Evolutionary conservation across 2,113 vertebrate genomes (phyloP).

Genomic region (Passer domesticus): DNA sequence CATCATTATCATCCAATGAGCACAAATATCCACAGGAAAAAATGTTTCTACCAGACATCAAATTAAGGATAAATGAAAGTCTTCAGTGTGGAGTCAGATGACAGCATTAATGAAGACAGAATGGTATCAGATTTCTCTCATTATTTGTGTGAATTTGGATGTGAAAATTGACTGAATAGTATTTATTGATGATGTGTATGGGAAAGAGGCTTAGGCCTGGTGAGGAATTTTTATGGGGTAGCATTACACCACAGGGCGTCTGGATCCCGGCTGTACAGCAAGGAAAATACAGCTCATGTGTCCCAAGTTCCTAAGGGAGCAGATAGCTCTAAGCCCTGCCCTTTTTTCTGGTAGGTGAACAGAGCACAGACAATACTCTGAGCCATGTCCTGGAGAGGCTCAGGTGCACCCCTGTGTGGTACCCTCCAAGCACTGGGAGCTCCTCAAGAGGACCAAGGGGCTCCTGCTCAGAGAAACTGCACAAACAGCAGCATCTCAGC

Average conservation of each 20-base stretch:
- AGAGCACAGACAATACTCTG: neutral
- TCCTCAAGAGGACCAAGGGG: neutral
- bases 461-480: fast-evolving
- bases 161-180: neutral
- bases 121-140: neutral
- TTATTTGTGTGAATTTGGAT: neutral
- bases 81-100: neutral
- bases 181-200: neutral
- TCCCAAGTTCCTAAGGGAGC: neutral
- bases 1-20: constrained; percentile 25
- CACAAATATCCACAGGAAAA: neutral
- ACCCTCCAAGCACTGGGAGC: neutral
- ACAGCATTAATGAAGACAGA: neutral
- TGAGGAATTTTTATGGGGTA: neutral
- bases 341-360: neutral
- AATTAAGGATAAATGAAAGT: constrained; percentile 4
- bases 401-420: fast-evolving
- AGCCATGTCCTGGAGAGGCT: neutral
- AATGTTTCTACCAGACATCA: neutral
- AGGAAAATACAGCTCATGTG: neutral
- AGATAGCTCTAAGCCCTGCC: neutral
- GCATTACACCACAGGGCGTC: neutral
- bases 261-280: neutral
- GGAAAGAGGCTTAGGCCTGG: neutral
- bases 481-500: neutral